Base-by-base conservation (phyloP, 2,888 invertebrate genomes). In the Drosophila subsilvestris region DNA sequence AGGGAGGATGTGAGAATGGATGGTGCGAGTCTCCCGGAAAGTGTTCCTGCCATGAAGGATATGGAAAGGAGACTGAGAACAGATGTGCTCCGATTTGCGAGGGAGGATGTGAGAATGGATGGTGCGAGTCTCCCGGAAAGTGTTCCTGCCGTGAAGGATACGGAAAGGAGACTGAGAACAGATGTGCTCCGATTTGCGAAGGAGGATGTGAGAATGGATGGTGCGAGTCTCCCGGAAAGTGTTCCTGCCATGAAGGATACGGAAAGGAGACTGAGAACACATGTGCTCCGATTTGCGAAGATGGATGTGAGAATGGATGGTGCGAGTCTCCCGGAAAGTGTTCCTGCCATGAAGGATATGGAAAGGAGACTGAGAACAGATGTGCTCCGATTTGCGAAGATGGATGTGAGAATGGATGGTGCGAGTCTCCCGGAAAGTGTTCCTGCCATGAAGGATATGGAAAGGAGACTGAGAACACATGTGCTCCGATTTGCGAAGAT, bases 391-490 rank as follows among this genome's bases (percentile, higher is more conserved):
- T 49, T 5, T 65, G 65, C n/a, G 8, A 44, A 2, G 47, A 14
- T 0, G 63, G 29, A 0, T 76, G 76, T 44, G 32, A 57, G 27
- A 67, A 79, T 29, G 78, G 78, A 32, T 57, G 17, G 0, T 79
- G 77, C 3, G 17, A 2, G 29, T 22, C 44, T 0, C 77, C 77
- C 0, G 69, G 53, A 17, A n/a, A 37, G 9, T 78, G 77, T 17
- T 29, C 69, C 2, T 78, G 80, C 4, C 7, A 37, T 0, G 3
- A 62, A 2, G 80, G 78, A 8, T 78, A 37, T 8, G 22, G 0
- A 0, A 10, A 17, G 10, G 3, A 20, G 0, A 44, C 0, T 48
- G 55, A 25, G 0, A 57, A 6, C 32, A 62, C 14, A 0, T 70
- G 70, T 20, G 1, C 0, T 6, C 50, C 75, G 3, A 3, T 78